Percentiles rank a stretch among this genome's conserved stretches.
Evolutionary conservation across 2,113 vertebrate species (phyloP).

Genomic region (Larimichthys polyactis): DNA sequence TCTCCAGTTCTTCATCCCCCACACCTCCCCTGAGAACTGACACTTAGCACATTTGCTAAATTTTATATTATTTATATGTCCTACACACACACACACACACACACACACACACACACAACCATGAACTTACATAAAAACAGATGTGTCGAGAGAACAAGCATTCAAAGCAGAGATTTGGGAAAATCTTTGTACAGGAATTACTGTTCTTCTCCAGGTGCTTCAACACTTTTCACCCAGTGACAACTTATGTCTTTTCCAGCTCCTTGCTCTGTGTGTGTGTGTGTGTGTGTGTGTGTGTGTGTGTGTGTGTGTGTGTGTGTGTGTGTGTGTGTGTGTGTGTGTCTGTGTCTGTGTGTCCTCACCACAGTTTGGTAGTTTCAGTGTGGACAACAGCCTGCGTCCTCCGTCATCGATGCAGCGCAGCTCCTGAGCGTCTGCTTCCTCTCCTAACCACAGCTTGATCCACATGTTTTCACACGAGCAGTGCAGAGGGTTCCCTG

Average conservation of each 20-base stretch:
- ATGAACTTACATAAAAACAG: constrained; percentile 11
- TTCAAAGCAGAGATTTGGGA: constrained; percentile 29
- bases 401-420: constrained; percentile 90
- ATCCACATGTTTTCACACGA: constrained; percentile 98
- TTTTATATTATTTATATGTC: neutral
- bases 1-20: neutral
- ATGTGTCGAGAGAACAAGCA: constrained; percentile 10
- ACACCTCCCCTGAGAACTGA: constrained; percentile 13
- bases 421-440: constrained; percentile 89
- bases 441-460: constrained; percentile 92
- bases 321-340: constrained; percentile 27
- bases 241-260: constrained; percentile 44
- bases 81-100: constrained; percentile 8
- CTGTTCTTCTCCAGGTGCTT: constrained; percentile 40
- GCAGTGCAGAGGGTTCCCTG: constrained; percentile 94
- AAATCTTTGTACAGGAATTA: constrained; percentile 18
- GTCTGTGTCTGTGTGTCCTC: constrained; percentile 69
- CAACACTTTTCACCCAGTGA: constrained; percentile 39
- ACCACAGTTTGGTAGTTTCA: constrained; percentile 93
- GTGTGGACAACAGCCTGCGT: constrained; percentile 86
- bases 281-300: constrained; percentile 6
- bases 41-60: constrained; percentile 25
- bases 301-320: constrained; percentile 27
- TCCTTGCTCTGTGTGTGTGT: constrained; percentile 24
- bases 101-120: neutral